A percentile compares a stretch with the other conserved stretches of the same genome.
Evolutionary conservation across 2,888 invertebrate genomes (phyloP).

Genomic region (Lepidochrysops patricia): DNA sequence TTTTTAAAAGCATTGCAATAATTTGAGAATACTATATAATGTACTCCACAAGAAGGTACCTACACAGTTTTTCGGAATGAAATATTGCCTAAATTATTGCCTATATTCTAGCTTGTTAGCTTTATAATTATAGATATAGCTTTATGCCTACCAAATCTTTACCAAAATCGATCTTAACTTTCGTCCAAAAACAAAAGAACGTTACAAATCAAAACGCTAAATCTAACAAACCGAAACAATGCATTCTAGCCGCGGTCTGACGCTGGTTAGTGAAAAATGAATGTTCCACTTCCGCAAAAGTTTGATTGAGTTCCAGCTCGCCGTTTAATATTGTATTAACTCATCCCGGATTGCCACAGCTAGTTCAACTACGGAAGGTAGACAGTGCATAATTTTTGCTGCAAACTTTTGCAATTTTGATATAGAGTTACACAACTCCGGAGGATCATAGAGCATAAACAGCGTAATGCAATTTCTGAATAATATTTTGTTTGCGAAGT

Average conservation of each 20-base stretch:
- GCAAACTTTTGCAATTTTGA: constrained; percentile 2
- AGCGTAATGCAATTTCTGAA: not conserved
- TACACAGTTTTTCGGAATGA: no score
- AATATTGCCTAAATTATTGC: no score
- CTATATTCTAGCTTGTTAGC: no score
- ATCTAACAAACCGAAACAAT: not conserved
- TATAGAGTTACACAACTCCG: not conserved
- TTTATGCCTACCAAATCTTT: not conserved
- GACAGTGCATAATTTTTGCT: not conserved
- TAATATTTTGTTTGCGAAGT: not conserved
- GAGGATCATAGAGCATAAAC: not conserved
- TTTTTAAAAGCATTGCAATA: no score
- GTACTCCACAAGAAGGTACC: no score
- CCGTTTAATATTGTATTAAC: constrained; percentile 8
- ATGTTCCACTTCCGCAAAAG: constrained; percentile 33
- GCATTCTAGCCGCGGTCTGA: not conserved
- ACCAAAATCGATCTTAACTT: not conserved
- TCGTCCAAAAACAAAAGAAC: not conserved
- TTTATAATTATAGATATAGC: not conserved
- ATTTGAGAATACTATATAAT: no score
- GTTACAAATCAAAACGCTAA: not conserved
- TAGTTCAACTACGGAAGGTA: not conserved
- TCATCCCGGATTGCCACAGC: not conserved
- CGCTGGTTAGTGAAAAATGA: constrained; percentile 15
- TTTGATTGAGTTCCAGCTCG: constrained; percentile 33